phyloP scores from a whole-genome alignment of 2,888 invertebrate species.

The Mycogona germanica region DNA sequence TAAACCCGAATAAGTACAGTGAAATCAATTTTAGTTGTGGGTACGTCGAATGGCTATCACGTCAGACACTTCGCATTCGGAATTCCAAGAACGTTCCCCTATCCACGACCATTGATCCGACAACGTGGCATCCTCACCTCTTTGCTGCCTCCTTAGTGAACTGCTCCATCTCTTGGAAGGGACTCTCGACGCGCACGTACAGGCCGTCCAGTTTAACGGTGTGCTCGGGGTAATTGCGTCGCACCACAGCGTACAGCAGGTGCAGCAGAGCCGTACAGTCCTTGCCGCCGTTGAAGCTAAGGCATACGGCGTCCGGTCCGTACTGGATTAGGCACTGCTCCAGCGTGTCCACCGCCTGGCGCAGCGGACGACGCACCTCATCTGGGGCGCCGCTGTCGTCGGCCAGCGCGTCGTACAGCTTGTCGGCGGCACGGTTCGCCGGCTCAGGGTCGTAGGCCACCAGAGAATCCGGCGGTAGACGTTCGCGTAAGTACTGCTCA shows the following conservation, averaged over 20 bases:
- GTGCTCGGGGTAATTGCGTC: slow-evolving; percentile 24
- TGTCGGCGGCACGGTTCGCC: slow-evolving; percentile 28
- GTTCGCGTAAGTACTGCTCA: slow-evolving; percentile 29
- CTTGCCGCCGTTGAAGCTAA: slow-evolving; percentile 97
- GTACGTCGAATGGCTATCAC: too few species aligned
- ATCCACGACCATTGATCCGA: too few species aligned
- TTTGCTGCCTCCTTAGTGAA: slow-evolving; percentile 60
- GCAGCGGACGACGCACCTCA: slow-evolving; percentile 24
- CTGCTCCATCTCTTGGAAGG: slow-evolving; percentile 69
- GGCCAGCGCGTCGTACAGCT: slow-evolving; percentile 3
- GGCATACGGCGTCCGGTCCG: slow-evolving; percentile 59
- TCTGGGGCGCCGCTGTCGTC: slow-evolving; percentile 10
- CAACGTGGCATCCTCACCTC: slow-evolving; percentile 39
- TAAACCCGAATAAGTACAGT: too few species aligned
- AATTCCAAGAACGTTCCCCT: too few species aligned
- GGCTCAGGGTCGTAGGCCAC: slow-evolving; percentile 38
- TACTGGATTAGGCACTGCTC: slow-evolving; percentile 37
- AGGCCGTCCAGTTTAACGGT: slow-evolving; percentile 46
- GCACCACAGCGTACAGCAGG: slow-evolving; percentile 44
- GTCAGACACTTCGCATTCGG: too few species aligned
- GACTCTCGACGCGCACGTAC: slow-evolving; percentile 64
- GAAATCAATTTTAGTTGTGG: too few species aligned
- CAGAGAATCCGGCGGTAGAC: slow-evolving; percentile 36
- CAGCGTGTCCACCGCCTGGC: slow-evolving; percentile 31
- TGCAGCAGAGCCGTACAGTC: slow-evolving; percentile 90